Evolutionary conservation across 2,113 vertebrate genomes (phyloP), one percentile per base, ranked within the genome.

Genomic region (Pangasianodon hypophthalmus): DNA sequence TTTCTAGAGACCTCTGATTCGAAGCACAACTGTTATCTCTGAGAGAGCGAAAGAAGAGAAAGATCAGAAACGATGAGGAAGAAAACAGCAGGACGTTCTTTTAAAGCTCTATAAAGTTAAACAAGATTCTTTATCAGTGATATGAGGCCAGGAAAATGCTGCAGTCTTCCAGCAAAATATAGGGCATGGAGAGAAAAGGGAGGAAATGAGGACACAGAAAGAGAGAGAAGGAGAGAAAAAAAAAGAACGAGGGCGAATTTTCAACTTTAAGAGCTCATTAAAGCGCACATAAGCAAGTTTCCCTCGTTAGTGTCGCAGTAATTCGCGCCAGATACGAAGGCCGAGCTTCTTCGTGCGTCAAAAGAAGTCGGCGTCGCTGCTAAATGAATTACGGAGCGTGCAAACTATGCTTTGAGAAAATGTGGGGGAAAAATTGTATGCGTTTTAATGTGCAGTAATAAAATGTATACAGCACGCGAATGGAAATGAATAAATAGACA

Each of bases 101-200:
- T 87, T 89, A 90, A 75, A 86, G 75, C 81, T 84, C 77, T 79
- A 77, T 87, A 90, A 90, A 91, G 86, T 83, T 71, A 80, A 92
- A 82, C 79, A 89, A 67, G 75, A 52, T 91, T 92, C 90, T 90
- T 91, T 91, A 90, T 85, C 87, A 83, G 75, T 85, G 84, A 80
- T 90, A 73, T 50, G 26, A 84, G 26, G 85, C 90, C 91, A 92
- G 90, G 90, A 90, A 92, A 91, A 93, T 87, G 64, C 46, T 26
- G 48, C 56, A 24, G 67, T 29, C 37, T 81, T 92, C 90, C 88
- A 91, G 87, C 73, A 73, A 62, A 89, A 86, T 82, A 62, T 48
- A 80, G 64, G 86, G 32, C 79, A 80, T n/a, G 46, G 41, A 89
- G 48, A 71, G 46, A 82, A 87, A 75, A 75, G 37, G 41, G 60